phyloP scores from a whole-genome alignment of 2,888 invertebrate species.

The Melanostoma mellinum region DNA sequence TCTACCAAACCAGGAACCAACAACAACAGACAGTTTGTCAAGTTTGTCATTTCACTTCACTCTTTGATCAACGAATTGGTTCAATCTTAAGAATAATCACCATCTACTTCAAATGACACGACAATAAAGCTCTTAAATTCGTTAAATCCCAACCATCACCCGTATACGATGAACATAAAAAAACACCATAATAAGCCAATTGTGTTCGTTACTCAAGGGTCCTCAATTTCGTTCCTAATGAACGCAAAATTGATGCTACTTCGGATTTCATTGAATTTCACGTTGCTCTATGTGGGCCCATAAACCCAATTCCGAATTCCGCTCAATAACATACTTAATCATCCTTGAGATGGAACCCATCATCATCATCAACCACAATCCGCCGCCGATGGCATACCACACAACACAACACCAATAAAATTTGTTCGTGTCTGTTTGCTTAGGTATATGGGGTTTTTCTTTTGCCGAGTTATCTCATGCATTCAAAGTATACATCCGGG shows the following conservation, averaged over 20 bases:
- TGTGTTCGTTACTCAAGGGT: conserved; percentile 20
- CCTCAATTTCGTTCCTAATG: conserved; percentile 50
- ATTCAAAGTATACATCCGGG: conserved; percentile 63
- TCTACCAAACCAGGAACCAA: no score
- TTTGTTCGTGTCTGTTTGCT: conserved; percentile 24
- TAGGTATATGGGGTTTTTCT: conserved; percentile 35
- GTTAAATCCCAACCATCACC: no score
- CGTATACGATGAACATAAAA: not conserved
- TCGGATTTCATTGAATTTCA: conserved; percentile 29
- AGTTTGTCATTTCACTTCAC: no score
- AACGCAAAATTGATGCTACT: conserved; percentile 40
- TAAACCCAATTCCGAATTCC: conserved; percentile 56
- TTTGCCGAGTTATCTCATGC: conserved; percentile 50
- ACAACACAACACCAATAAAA: conserved; percentile 32
- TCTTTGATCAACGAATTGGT: no score
- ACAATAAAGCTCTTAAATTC: no score
- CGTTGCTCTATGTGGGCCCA: conserved; percentile 44
- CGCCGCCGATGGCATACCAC: conserved; percentile 32
- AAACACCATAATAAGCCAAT: conserved; percentile 21
- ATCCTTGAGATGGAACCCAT: conserved; percentile 31
- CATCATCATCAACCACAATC: conserved; percentile 18
- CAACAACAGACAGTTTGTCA: no score
- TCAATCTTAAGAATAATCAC: no score
- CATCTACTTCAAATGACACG: no score
- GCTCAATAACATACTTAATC: conserved; percentile 49